Base-by-base conservation (phyloP, 2,888 invertebrate genomes). In the Tortricodes alternella region DNA sequence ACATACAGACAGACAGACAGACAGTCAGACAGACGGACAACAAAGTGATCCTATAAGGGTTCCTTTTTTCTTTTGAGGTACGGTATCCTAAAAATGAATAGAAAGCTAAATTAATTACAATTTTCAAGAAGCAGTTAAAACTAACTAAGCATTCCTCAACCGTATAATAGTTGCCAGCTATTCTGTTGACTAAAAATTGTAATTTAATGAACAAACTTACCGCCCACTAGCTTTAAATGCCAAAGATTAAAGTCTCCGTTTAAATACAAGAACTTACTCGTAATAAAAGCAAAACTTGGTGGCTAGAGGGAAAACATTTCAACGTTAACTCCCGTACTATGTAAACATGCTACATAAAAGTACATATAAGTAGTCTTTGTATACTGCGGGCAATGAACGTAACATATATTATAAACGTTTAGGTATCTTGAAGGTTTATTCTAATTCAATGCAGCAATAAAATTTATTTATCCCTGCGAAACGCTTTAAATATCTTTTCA, bases 171-270 rank as follows among this genome's bases (percentile, higher is more conserved):
- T 43, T 48, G 4, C 29, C 18, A 21, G 27, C 49, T 34, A 43
- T 43, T 43, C 29, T 13, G 49, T 29, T 9, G 50, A 50, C 50
- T 44, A 29, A 29, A 50, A 50, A 43, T 23, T 9, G 44, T 56
- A 44, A 56, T 56, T 49, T 56, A 56, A 50, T 50, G 56, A 56
- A 56, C 29, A 50, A 56, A 56, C 50, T 56, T 56, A 50, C 37
- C 34, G 43, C 43, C 49, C 49, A 37, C 27, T n/a, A 43, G 49
- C 43, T 55, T 55, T 49, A 43, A 49, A 55, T 43, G 49, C 49
- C 27, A 29, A 50, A 56, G 44, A 56, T 56, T 56, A 50, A 50
- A 56, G 56, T 56, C 50, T 21, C 43, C 49, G 49, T 34, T 49
- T 41, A 55, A 55, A 55, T 44, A 55, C 55, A 55, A 55, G 35